Base-by-base conservation (phyloP, 2,113 vertebrate species). In the Callithrix jacchus region DNA sequence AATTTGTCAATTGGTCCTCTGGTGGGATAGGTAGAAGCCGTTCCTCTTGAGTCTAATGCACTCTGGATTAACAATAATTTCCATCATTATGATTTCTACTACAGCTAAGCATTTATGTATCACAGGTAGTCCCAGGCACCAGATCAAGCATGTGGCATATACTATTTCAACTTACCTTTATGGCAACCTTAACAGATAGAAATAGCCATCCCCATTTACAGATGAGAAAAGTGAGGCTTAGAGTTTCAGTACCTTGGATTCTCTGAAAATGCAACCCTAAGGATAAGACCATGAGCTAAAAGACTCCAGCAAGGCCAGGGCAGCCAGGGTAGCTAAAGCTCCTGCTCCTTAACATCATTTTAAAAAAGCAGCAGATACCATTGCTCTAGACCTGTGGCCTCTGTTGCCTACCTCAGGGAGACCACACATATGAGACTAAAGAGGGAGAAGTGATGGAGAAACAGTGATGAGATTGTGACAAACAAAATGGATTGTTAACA, bases 391-490 rank as follows among this genome's bases (percentile, higher is more conserved):
- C 21, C 58, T 6, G 20, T 8, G 77, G 73, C 79, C 49, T 87
- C 61, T 10, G 20, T 0, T 16, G 47, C 37, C 56, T 77, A 20
- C 21, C 27, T 40, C 8, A 3, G 35, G n/a, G 11, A 40, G n/a
- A 58, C n/a, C 5, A 6, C 3, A 10, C 6, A 32, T 0, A 1
- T 0, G 12, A 61, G 47, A 73, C 2, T 58, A 56, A 52, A 21
- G 45, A 40, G 30, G 71, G 52, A 66, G 76, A n/a, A 35, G 11
- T 1, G 3, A 35, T 4, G 32, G 66, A n/a, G 49, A 2, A 42
- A 56, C 0, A 30, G 45, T 0, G 40, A 56, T 35, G 37, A 81
- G 56, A 79, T 25, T 81, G 71, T 58, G 35, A 54, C 5, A 42
- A 79, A 37, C 4, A 37, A 35, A 87, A 79, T 16, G 10, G 42